These are phyloP conservation scores for Cryptosula pallasiana DNA, from an alignment of 2,888 invertebrate genomes.

Conservation along the genomic window DNA sequence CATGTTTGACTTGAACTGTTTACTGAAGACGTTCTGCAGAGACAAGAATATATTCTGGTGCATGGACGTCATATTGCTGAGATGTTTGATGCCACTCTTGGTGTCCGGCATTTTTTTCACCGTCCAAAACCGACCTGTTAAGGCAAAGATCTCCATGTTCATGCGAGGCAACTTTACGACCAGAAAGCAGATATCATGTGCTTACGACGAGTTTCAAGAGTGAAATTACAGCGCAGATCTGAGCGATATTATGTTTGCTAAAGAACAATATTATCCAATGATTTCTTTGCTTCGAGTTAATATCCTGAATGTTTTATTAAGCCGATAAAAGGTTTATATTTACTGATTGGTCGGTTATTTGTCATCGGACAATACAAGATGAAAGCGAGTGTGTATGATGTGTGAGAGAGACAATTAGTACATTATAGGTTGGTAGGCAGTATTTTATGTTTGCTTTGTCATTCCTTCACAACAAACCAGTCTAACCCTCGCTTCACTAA, in stretches of 20 bases:
- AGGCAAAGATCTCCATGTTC: not conserved
- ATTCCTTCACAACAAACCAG: too few species aligned
- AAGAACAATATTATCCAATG: not conserved
- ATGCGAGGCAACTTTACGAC: too few species aligned
- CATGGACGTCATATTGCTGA: constrained; percentile 21
- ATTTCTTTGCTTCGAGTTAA: not conserved
- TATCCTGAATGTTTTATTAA: not conserved
- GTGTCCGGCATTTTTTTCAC: constrained; percentile 16
- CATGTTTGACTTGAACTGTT: constrained; percentile 21
- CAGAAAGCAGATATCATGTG: too few species aligned
- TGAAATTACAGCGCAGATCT: too few species aligned
- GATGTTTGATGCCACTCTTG: constrained; percentile 18
- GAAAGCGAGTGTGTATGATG: too few species aligned
- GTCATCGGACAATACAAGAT: too few species aligned
- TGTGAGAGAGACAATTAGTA: too few species aligned
- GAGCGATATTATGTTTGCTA: not conserved
- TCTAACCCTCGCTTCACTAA: too few species aligned
- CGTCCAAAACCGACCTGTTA: constrained; percentile 14
- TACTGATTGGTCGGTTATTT: too few species aligned
- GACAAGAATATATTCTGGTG: constrained; percentile 15
- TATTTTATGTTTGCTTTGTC: too few species aligned
- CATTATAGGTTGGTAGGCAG: too few species aligned
- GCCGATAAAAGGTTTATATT: not conserved
- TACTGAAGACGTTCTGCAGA: constrained; percentile 4
- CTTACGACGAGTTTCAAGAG: too few species aligned